Conservation (phyloP, 2,113 vertebrate genomes). For the Scophthalmus maximus region DNA sequence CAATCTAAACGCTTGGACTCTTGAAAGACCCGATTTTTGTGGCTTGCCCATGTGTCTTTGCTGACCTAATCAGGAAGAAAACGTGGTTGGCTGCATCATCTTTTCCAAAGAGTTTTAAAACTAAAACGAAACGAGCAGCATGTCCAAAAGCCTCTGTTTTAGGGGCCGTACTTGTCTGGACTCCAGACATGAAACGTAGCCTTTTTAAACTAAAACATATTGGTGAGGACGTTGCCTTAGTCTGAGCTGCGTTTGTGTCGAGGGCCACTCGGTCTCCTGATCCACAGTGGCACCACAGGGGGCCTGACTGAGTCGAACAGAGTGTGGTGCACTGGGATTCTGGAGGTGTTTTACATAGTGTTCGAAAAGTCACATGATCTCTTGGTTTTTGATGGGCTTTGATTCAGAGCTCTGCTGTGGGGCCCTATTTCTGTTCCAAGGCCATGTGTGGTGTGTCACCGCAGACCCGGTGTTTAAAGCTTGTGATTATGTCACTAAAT, state of each 20-base stretch:
- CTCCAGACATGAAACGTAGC: no score
- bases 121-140: no score
- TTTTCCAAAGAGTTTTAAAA: no score
- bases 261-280: not conserved
- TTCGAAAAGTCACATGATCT: slow-evolving; percentile 14
- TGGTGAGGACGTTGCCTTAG: not conserved
- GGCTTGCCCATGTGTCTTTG: no score
- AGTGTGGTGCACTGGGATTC: slow-evolving; percentile 42
- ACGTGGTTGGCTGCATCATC: no score
- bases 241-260: not conserved
- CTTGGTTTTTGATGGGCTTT: slow-evolving; percentile 6
- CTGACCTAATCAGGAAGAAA: no score
- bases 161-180: no score
- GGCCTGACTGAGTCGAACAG: slow-evolving; percentile 28
- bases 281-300: not conserved
- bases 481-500: not conserved
- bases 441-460: not conserved
- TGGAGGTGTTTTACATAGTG: slow-evolving; percentile 26
- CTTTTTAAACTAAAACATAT: not conserved
- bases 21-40: no score
- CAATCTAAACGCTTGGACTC: no score
- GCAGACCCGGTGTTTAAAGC: not conserved
- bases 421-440: slow-evolving; percentile 4
- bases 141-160: no score
- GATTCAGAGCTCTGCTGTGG: slow-evolving; percentile 10